Conservation (phyloP, 2,888 invertebrate genomes). For the Neuroscelio doddi region DNA sequence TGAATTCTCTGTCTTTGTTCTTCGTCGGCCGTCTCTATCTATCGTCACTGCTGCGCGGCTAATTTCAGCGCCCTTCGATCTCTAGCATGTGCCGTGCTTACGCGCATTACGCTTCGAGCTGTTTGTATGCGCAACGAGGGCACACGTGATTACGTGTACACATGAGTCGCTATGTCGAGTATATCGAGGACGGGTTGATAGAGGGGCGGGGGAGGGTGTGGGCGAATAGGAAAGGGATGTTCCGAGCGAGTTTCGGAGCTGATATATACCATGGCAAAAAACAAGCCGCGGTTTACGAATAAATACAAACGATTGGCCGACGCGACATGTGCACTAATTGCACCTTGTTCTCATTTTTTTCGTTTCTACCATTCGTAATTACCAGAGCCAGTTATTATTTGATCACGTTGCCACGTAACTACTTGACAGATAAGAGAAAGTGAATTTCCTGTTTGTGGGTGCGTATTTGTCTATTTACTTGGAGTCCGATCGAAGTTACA, state of each 20-base stretch:
- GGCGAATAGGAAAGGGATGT: conserved; percentile 46
- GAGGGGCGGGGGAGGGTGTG: conserved; percentile 3
- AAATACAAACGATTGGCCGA: conserved; percentile 46
- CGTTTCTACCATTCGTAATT: neutral
- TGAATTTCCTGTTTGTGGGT: too few relatives aligned
- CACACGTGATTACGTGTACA: conserved; percentile 47
- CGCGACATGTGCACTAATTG: conserved; percentile 46
- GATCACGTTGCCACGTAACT: too few relatives aligned
- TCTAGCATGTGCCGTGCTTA: conserved; percentile 41
- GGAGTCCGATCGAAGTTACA: too few relatives aligned
- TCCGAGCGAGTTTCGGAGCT: conserved; percentile 45
- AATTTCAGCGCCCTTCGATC: conserved; percentile 66
- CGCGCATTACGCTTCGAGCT: conserved; percentile 39
- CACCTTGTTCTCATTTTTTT: conserved; percentile 16
- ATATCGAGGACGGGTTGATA: conserved; percentile 11
- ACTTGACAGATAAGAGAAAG: too few relatives aligned
- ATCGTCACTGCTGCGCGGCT: conserved; percentile 55
- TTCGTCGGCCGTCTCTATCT: too few relatives aligned
- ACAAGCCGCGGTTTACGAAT: conserved; percentile 44
- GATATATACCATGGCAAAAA: conserved; percentile 50
- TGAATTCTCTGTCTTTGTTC: too few relatives aligned
- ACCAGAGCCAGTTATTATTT: neutral
- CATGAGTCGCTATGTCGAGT: conserved; percentile 32
- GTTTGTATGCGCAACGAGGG: conserved; percentile 46
- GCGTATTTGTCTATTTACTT: too few relatives aligned